Conservation (phyloP, 2,113 vertebrate species). For the Pterocles burchelli region DNA sequence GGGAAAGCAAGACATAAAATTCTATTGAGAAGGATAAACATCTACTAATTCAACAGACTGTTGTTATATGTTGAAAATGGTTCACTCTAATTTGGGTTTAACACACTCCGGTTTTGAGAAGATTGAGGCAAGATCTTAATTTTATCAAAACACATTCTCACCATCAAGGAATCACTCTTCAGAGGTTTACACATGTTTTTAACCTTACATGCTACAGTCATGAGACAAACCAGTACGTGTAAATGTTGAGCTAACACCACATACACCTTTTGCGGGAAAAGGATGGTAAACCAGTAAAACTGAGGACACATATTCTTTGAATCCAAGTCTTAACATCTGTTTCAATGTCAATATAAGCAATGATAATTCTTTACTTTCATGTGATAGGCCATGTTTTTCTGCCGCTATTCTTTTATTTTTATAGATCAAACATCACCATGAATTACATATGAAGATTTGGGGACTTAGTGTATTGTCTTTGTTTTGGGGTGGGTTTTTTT, state of each 20-base stretch:
- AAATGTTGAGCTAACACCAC: neutral
- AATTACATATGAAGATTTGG: neutral
- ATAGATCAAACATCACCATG: neutral
- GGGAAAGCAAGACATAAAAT: neutral
- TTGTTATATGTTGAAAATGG: neutral
- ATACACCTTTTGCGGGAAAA: neutral
- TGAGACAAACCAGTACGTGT: neutral
- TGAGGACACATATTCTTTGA: neutral
- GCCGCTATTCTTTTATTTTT: neutral
- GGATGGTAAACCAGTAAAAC: neutral
- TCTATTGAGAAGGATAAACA: neutral
- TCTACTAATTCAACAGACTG: neutral
- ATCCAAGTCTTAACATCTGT: neutral
- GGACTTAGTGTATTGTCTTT: neutral
- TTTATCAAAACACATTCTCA: neutral
- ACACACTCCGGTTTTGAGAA: neutral
- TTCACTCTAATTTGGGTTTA: neutral
- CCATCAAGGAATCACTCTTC: neutral
- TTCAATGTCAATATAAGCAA: neutral
- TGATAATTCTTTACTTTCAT: neutral
- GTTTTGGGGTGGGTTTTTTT: neutral
- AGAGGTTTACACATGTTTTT: neutral
- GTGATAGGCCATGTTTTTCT: neutral
- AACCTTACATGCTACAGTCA: neutral
- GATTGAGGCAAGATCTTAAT: neutral